A percentile compares a stretch with the other conserved stretches of the same genome.
Conservation (phyloP, 2,113 vertebrate genomes). For the Thinocorus orbignyianus region DNA sequence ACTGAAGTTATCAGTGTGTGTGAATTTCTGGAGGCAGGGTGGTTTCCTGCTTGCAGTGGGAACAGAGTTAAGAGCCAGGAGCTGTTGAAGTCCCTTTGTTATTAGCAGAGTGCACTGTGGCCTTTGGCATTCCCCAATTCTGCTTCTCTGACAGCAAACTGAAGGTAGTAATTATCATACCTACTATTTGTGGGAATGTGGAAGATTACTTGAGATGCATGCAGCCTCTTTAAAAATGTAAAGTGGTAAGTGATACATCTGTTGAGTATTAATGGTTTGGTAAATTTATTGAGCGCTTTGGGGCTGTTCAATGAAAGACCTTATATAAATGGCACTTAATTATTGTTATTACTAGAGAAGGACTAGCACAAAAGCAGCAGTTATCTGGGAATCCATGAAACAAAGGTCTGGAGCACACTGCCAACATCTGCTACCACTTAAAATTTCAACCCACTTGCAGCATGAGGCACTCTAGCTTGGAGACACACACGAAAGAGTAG, state of each 20-base stretch:
- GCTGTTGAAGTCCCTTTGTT: background rate
- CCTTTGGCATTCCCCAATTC: background rate
- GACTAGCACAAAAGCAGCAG: slow-evolving; percentile 9
- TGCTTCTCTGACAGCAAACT: background rate
- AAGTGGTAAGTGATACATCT: background rate
- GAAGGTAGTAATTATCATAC: background rate
- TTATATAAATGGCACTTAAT: slow-evolving; percentile 34
- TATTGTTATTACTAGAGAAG: slow-evolving; percentile 31
- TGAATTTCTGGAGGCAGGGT: background rate
- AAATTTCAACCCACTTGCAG: background rate
- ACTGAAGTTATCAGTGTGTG: background rate
- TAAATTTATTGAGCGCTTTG: slow-evolving; percentile 8
- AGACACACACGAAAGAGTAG: background rate
- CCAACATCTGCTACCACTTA: slow-evolving; percentile 59
- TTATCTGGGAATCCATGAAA: slow-evolving; percentile 43
- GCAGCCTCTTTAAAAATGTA: background rate
- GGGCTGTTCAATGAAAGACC: slow-evolving; percentile 1
- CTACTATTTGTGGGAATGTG: background rate
- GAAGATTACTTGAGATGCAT: background rate
- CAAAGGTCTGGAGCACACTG: background rate
- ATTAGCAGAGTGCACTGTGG: background rate
- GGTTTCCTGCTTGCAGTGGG: background rate
- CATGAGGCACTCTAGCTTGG: background rate
- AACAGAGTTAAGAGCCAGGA: background rate
- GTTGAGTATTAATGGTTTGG: slow-evolving; percentile 12